Evolutionary conservation across 2,888 invertebrate genomes (phyloP).

Genomic region (Dryobotodes eremita): DNA sequence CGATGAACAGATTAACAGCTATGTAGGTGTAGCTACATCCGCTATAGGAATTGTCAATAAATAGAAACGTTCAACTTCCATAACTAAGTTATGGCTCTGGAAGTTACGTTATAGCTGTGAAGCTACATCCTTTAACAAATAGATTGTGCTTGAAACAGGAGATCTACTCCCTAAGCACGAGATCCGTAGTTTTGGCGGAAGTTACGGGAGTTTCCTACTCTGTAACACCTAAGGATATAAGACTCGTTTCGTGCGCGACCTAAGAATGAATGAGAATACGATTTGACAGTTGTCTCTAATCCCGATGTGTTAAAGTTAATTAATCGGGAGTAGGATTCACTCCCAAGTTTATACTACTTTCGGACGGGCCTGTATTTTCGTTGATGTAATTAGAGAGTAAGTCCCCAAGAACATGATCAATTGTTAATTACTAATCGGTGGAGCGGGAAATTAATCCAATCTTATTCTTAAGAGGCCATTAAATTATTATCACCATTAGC

Average conservation of each 20-base stretch:
- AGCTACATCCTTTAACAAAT: conserved; percentile 38
- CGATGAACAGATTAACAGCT: conserved; percentile 59
- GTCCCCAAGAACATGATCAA: conserved; percentile 22
- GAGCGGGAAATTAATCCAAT: conserved; percentile 42
- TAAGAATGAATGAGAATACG: too few relatives aligned
- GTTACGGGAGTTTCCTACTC: too few relatives aligned
- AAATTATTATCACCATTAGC: conserved; percentile 33
- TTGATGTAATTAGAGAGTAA: too few relatives aligned
- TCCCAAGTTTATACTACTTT: too few relatives aligned
- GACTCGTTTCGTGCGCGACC: too few relatives aligned
- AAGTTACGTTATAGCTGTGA: conserved; percentile 30
- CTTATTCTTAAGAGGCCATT: conserved; percentile 33
- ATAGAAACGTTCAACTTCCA: conserved; percentile 40
- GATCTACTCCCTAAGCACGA: too few relatives aligned
- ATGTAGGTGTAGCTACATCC: conserved; percentile 50
- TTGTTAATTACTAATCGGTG: conserved; percentile 47
- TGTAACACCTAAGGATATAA: too few relatives aligned
- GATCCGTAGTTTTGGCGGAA: too few relatives aligned
- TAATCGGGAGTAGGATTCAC: too few relatives aligned
- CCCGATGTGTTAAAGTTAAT: too few relatives aligned
- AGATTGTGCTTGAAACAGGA: conserved; percentile 31
- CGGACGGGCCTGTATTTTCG: too few relatives aligned
- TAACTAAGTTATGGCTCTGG: conserved; percentile 42
- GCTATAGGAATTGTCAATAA: conserved; percentile 43
- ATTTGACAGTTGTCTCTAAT: too few relatives aligned